A percentile compares a stretch with the other conserved stretches of the same genome.
These are phyloP conservation scores for Oophaga pumilio DNA, from an alignment of 2,113 vertebrate species.

Conservation along the genomic window DNA sequence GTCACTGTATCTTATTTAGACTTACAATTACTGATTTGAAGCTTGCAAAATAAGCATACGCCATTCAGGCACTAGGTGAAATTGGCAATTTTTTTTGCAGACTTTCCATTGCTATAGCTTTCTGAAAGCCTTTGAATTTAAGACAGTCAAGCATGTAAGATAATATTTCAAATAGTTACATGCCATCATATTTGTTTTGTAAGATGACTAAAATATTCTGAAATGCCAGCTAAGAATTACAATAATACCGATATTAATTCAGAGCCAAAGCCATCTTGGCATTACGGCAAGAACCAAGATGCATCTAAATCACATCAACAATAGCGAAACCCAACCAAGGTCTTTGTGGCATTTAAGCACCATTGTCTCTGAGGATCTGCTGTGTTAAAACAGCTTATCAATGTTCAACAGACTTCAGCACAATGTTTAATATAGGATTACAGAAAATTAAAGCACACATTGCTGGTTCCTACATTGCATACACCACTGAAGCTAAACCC, in stretches of 20 bases:
- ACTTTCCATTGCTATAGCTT: neutral
- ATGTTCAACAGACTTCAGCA: conserved; percentile 72
- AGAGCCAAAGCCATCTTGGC: conserved; percentile 64
- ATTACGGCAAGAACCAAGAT: conserved; percentile 58
- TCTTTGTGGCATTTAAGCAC: conserved; percentile 66
- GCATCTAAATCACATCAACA: conserved; percentile 65
- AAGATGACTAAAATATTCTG: conserved; percentile 23
- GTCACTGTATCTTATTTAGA: neutral
- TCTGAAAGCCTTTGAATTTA: neutral
- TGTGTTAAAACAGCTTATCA: conserved; percentile 69
- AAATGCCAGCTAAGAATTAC: conserved; percentile 58
- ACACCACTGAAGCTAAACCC: conserved; percentile 66
- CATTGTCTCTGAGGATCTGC: conserved; percentile 64
- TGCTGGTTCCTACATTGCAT: conserved; percentile 64
- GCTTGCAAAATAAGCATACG: neutral
- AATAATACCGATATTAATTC: conserved; percentile 64
- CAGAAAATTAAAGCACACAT: conserved; percentile 66
- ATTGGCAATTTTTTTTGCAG: neutral
- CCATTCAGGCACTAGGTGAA: conserved; percentile 31
- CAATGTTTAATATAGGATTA: conserved; percentile 74
- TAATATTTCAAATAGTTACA: neutral
- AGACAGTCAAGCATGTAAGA: conserved; percentile 32
- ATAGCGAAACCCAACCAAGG: conserved; percentile 66
- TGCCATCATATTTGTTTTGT: conserved; percentile 54
- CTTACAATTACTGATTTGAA: conserved; percentile 13